Percentiles rank a stretch among this genome's conserved stretches.
phyloP scores from a whole-genome alignment of 1,140 invertebrate genomes.

The Zaprionus lachaisei region DNA sequence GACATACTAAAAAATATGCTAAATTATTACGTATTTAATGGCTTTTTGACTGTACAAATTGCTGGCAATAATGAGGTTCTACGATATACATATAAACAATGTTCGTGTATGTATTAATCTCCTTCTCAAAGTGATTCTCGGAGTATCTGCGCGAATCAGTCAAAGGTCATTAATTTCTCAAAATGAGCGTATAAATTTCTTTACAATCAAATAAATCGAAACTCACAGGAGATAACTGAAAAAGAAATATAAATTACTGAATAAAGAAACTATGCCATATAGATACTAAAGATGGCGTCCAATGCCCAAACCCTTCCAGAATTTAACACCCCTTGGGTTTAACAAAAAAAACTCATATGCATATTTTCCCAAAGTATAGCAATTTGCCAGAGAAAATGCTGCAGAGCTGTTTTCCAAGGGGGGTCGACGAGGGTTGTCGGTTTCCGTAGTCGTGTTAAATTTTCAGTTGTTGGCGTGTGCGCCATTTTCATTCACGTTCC shows the following conservation, averaged over 20 bases:
- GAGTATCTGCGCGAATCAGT: conserved; percentile 49
- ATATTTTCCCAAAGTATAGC: conserved; percentile 19
- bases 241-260: conserved; percentile 10
- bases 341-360: conserved; percentile 34
- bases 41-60: conserved; percentile 26
- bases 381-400: conserved; percentile 30
- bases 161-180: conserved; percentile 65
- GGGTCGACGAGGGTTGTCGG: conserved; percentile 19
- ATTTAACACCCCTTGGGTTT: not conserved
- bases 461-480: conserved; percentile 19
- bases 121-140: not conserved
- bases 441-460: conserved; percentile 1
- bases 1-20: conserved; percentile 36
- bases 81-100: conserved; percentile 3
- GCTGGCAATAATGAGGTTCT: conserved; percentile 28
- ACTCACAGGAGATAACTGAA: not conserved
- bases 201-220: conserved; percentile 45
- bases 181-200: conserved; percentile 61
- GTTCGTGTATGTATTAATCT: not conserved
- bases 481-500: conserved; percentile 53
- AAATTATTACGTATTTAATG: conserved; percentile 35
- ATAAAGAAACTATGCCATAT: not conserved
- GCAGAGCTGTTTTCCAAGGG: not conserved
- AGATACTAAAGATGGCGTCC: conserved; percentile 20
- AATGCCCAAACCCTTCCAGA: conserved; percentile 23